A percentile compares a stretch with the other conserved stretches of the same genome.
phyloP scores from a whole-genome alignment of 2,888 invertebrate genomes.

The Ommatoiulus sabulosus region DNA sequence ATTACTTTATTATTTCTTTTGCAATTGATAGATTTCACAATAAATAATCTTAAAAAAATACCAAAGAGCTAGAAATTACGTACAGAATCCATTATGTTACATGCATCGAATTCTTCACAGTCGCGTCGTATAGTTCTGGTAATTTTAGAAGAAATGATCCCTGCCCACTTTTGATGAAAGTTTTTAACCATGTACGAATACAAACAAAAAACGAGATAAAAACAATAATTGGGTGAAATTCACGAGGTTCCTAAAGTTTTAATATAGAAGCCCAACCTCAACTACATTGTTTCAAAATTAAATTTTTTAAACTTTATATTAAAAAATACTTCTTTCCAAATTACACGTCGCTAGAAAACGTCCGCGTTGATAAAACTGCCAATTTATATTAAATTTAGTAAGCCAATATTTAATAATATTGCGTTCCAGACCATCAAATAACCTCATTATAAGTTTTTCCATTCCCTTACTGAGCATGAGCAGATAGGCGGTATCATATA shows the following conservation, averaged over 20 bases:
- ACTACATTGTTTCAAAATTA: not conserved
- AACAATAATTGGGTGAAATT: not conserved
- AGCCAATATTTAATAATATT: not conserved
- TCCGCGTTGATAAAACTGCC: not conserved
- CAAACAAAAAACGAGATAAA: not conserved
- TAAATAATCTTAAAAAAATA: too few relatives aligned
- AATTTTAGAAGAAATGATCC: not conserved
- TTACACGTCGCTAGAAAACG: not conserved
- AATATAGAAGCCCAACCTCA: not conserved
- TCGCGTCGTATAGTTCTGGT: too few relatives aligned
- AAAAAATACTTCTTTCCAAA: not conserved
- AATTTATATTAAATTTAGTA: slow-evolving; percentile 29
- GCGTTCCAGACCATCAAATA: too few relatives aligned
- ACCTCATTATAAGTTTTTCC: too few relatives aligned
- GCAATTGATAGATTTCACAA: too few relatives aligned
- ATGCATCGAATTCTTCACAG: too few relatives aligned
- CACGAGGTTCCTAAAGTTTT: not conserved
- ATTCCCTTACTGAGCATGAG: too few relatives aligned
- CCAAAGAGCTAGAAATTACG: too few relatives aligned
- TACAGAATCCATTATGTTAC: too few relatives aligned
- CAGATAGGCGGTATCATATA: too few relatives aligned
- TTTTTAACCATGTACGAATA: not conserved
- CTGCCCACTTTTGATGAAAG: not conserved
- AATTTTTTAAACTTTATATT: slow-evolving; percentile 2
- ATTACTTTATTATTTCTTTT: too few relatives aligned